Evolutionary conservation across 1,140 invertebrate species (phyloP).

Genomic region (roundworm (Caenorhabditis elegans)): DNA sequence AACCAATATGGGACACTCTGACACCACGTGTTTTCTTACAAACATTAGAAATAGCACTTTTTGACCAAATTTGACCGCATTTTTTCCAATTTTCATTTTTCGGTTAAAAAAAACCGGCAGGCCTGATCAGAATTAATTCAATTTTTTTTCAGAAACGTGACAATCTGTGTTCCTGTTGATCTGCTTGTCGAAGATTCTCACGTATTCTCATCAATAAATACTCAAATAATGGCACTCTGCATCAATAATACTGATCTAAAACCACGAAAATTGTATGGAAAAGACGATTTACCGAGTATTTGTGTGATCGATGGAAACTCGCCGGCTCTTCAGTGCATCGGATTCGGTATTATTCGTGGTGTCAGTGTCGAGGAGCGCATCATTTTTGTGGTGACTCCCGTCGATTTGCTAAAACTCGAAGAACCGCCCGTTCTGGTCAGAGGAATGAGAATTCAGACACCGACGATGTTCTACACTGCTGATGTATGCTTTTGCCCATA

Average conservation of each 20-base stretch:
- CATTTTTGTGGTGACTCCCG: neutral
- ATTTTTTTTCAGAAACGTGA: neutral
- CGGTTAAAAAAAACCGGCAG: no score
- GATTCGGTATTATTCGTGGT: slow-evolving; percentile 15
- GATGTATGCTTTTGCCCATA: neutral
- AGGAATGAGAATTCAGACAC: neutral
- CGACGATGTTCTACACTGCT: neutral
- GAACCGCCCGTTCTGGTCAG: neutral
- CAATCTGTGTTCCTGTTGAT: neutral
- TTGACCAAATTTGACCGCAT: no score
- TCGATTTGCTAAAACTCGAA: neutral
- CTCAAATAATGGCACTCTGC: neutral
- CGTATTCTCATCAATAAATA: slow-evolving; percentile 2
- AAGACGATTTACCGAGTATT: neutral
- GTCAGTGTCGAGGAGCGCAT: neutral
- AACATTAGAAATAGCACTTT: no score
- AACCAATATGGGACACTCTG: no score
- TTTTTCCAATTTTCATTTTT: no score
- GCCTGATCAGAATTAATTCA: neutral
- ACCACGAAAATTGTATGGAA: neutral
- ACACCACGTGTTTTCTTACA: no score
- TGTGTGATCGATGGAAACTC: neutral
- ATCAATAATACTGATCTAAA: neutral
- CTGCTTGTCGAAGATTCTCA: neutral
- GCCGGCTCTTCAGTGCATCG: slow-evolving; percentile 3